phyloP scores from a whole-genome alignment of 2,888 invertebrate genomes.

The Geotrupes spiniger region DNA sequence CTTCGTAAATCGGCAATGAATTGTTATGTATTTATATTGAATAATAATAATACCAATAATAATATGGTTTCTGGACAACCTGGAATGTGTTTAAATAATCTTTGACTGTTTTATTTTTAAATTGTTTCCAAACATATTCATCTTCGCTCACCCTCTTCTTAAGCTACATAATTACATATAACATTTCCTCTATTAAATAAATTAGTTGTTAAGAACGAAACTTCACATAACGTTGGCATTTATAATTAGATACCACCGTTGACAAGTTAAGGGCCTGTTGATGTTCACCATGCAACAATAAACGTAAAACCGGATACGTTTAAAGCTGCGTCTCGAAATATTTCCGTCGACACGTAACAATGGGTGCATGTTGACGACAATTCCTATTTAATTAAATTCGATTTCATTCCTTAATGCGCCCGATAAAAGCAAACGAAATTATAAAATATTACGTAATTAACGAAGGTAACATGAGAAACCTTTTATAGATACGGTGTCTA shows the following conservation, averaged over 20 bases:
- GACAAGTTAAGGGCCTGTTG: constrained; percentile 2
- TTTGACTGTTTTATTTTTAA: too few relatives aligned
- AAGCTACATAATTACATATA: constrained; percentile 1
- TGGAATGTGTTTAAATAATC: too few relatives aligned
- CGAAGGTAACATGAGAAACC: constrained; percentile 7
- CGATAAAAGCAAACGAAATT: constrained; percentile 9
- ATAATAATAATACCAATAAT: too few relatives aligned
- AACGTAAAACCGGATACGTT: constrained; percentile 1
- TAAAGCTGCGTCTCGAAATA: not conserved
- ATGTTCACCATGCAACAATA: constrained; percentile 3
- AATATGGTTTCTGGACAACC: too few relatives aligned
- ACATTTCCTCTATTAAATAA: constrained; percentile 2
- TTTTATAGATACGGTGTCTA: constrained; percentile 7
- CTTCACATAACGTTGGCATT: not conserved
- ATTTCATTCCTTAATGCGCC: not conserved
- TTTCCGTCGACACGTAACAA: not conserved
- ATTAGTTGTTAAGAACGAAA: not conserved
- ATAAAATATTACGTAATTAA: constrained; percentile 8
- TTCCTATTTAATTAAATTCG: constrained; percentile 3
- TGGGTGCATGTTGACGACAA: not conserved
- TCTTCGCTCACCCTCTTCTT: too few relatives aligned
- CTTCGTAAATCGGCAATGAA: not conserved
- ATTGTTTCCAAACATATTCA: too few relatives aligned
- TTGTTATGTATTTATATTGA: too few relatives aligned
- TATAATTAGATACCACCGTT: not conserved